These are phyloP conservation scores for Acheta domesticus DNA, from an alignment of 2,888 invertebrate species.

Conservation along the genomic window DNA sequence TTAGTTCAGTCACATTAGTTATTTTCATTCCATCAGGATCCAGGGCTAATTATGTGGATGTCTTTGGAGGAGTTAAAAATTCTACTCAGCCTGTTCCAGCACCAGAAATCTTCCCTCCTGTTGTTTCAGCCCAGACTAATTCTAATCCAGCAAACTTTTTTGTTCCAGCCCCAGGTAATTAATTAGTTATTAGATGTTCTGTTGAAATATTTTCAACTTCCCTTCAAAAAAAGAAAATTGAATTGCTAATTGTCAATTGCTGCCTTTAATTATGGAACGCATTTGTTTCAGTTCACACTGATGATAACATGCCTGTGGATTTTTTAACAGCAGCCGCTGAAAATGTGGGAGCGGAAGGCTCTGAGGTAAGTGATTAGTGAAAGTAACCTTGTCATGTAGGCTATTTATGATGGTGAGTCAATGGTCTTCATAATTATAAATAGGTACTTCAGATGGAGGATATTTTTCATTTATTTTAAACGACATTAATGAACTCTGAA, in stretches of 20 bases:
- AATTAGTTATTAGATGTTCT: background rate
- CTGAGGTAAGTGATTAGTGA: background rate
- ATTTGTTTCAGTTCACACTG: background rate
- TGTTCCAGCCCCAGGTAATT: slow-evolving; percentile 54
- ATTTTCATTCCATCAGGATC: slow-evolving; percentile 57
- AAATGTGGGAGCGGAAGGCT: background rate
- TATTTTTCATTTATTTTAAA: too few species aligned
- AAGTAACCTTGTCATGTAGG: too few species aligned
- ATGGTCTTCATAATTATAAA: too few species aligned
- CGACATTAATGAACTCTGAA: too few species aligned
- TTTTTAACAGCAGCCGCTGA: background rate
- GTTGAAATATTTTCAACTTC: background rate
- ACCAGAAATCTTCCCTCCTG: slow-evolving; percentile 45
- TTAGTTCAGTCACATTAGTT: background rate
- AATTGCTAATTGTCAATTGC: background rate
- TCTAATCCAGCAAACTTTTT: slow-evolving; percentile 53
- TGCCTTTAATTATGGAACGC: background rate
- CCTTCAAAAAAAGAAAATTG: too few species aligned
- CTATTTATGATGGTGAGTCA: too few species aligned
- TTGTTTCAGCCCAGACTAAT: slow-evolving; percentile 45
- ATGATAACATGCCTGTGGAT: background rate
- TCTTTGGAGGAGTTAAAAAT: slow-evolving; percentile 61
- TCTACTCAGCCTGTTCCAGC: slow-evolving; percentile 44
- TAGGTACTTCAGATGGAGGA: too few species aligned
- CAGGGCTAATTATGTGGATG: slow-evolving; percentile 85